Percentiles rank a stretch among this genome's conserved stretches.
phyloP scores from a whole-genome alignment of 2,888 invertebrate genomes.

The Shargacucullia verbasci region DNA sequence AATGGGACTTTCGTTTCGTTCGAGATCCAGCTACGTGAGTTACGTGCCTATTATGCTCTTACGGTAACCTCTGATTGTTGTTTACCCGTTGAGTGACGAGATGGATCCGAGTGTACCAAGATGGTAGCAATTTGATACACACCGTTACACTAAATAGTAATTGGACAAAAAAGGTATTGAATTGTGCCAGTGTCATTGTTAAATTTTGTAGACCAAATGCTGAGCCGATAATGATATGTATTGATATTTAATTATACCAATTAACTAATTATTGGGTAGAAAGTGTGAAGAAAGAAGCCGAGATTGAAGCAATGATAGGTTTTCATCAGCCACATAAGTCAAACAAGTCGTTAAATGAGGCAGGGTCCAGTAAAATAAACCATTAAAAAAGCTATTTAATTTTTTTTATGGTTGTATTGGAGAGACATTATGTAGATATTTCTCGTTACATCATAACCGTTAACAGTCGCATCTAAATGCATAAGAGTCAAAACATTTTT shows the following conservation, averaged over 20 bases:
- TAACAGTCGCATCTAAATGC: conserved; percentile 5
- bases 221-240: conserved; percentile 24
- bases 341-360: conserved; percentile 32
- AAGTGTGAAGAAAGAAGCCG: conserved; percentile 22
- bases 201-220: conserved; percentile 21
- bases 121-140: conserved; percentile 49
- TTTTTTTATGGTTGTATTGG: conserved; percentile 32
- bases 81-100: conserved; percentile 69
- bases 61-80: conserved; percentile 58
- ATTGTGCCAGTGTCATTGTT: conserved; percentile 61
- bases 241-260: conserved; percentile 34
- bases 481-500: conserved; percentile 15
- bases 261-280: conserved; percentile 21
- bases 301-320: conserved; percentile 19
- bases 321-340: conserved; percentile 41
- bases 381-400: conserved; percentile 37
- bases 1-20: conserved; percentile 46
- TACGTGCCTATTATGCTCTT: conserved; percentile 65
- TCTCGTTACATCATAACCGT: conserved; percentile 23
- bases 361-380: conserved; percentile 36
- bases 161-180: conserved; percentile 53
- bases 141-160: conserved; percentile 70
- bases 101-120: conserved; percentile 27
- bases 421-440: conserved; percentile 19
- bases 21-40: conserved; percentile 26